Base-by-base conservation (phyloP, 2,888 invertebrate species). In the Malthinus seriepunctatus region DNA sequence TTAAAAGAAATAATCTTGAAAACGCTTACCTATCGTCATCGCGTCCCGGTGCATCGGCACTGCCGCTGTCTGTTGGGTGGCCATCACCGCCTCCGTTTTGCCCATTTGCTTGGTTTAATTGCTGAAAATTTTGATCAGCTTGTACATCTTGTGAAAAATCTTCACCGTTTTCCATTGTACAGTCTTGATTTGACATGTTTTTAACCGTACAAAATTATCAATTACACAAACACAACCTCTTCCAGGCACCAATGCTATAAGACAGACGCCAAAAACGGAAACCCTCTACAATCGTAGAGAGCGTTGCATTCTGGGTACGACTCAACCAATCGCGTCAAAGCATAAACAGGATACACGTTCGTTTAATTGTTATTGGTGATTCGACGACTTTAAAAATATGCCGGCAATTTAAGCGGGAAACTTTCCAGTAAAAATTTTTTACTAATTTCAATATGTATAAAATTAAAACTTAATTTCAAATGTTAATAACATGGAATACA, bases 141-240 rank as follows among this genome's bases (percentile, higher is more conserved):
- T 85, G 85, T 72, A 89, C 86, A 76, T 89, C 89, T 84, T 88
- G 86, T 70, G 89, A 88, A 80, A 89, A 89, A 79, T 89, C 89
- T 80, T 89, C 90, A 78, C 89, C 88, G 80, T 89, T 89, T 71
- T 86, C 86, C 88, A 89, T 88, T 73, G 83, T 82, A 80, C 82
- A 83, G 76, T 86, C 87, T 83, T 86, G 82, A 63, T 80, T 83
- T 64, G 84, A 82, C 84, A 85, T 84, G 71, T 50, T 69, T 58
- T 48, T 51, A 77, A 76, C 76, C 34, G 23, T 23, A 23, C 2
- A 23, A 23, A 23, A 5, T 23, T 11, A 45, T 44, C 23, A 52
- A 14, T 35, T 45, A 35, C 31, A 35, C 31, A 32, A 34, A 44
- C 42, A 11, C 33, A 37, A 33, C 49, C 34, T 54, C 49, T 45